Evolutionary conservation across 2,797 vertebrate species (phyloP), one percentile per base, ranked within the genome.

Genomic region (Darevskia mixta): DNA sequence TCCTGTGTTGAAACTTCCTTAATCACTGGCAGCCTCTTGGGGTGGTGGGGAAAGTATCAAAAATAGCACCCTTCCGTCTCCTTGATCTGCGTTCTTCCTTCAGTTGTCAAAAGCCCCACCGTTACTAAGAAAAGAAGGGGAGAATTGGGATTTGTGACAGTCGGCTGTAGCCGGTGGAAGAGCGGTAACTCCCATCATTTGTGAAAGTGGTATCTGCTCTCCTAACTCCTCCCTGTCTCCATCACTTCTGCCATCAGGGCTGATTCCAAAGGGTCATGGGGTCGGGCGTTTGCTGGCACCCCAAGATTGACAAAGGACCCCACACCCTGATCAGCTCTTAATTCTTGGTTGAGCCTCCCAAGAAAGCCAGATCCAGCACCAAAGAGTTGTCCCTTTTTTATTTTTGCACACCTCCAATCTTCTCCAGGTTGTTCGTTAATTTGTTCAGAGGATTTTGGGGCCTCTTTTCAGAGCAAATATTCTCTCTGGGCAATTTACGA

Each of bases 31-130:
- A n/a, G 20, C 64, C 86, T 87, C 79, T 5, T 41, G 86, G 71
- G 86, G 71, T 55, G 49, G 49, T 55, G 49, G 49, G 49, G 49
- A 55, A 55, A 55, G 2, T 55, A 87, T 82, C 79, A 75, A 72
- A 87, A 87, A 58, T 45, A 82, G 85, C 76, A 72, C 10, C 88
- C 43, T 2, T 8, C 0, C 91, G 45, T 91, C 91, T 92, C 87
- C 91, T 89, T 76, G 71, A 88, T 85, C 43, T 18, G 0, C 72
- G 71, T 80, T 89, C 91, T 92, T 72, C 20, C 49, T 10, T 85
- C 61, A 83, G 79, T 90, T 10, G 13, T 89, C 90, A 49, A 15
- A 55, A 80, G 55, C 13, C 35, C 41, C 9, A 25, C 38, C 4
- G 0, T 90, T 90, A 27, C 58, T 75, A 10, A 72, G n/a, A 81